A percentile compares a stretch with the other conserved stretches of the same genome.
Evolutionary conservation across 2,888 invertebrate species (phyloP).

Genomic region (Ypsolopha sequella): DNA sequence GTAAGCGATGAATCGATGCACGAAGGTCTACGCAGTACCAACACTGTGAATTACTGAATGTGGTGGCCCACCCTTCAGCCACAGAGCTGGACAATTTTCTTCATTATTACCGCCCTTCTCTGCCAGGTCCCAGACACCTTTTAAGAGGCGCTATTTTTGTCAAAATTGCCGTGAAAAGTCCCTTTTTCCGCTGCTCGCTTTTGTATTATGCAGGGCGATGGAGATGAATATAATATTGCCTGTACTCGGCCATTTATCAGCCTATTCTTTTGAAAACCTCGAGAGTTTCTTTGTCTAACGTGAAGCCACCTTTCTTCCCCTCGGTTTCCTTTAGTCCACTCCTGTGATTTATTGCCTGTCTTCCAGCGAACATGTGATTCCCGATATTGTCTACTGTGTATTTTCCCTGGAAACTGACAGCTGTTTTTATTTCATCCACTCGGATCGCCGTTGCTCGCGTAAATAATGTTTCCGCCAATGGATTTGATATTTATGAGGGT

Average conservation of each 20-base stretch:
- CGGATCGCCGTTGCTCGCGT: background rate
- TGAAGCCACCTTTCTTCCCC: slow-evolving; percentile 21
- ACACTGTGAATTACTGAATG: no score
- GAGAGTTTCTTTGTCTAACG: slow-evolving; percentile 33
- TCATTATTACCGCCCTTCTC: slow-evolving; percentile 36
- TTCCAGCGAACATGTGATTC: slow-evolving; percentile 11
- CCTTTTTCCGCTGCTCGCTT: background rate
- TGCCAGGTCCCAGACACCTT: slow-evolving; percentile 44
- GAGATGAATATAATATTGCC: background rate
- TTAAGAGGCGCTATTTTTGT: slow-evolving; percentile 39
- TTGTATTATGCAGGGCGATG: background rate
- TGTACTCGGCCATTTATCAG: slow-evolving; percentile 28
- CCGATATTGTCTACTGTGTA: background rate
- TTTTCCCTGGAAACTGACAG: slow-evolving; percentile 9
- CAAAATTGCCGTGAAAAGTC: slow-evolving; percentile 4
- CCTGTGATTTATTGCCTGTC: slow-evolving; percentile 37
- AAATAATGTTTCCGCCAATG: background rate
- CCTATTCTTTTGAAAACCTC: slow-evolving; percentile 17
- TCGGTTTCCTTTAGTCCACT: slow-evolving; percentile 18
- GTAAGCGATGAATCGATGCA: no score
- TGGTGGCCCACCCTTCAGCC: background rate
- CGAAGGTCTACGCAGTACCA: no score
- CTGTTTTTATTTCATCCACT: slow-evolving; percentile 28
- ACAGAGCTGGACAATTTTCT: slow-evolving; percentile 26
- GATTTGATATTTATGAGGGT: background rate